Percentiles rank a stretch among this genome's conserved stretches.
Conservation (phyloP, 2,797 vertebrate genomes). For the Rhadinocentrus ornatus region DNA sequence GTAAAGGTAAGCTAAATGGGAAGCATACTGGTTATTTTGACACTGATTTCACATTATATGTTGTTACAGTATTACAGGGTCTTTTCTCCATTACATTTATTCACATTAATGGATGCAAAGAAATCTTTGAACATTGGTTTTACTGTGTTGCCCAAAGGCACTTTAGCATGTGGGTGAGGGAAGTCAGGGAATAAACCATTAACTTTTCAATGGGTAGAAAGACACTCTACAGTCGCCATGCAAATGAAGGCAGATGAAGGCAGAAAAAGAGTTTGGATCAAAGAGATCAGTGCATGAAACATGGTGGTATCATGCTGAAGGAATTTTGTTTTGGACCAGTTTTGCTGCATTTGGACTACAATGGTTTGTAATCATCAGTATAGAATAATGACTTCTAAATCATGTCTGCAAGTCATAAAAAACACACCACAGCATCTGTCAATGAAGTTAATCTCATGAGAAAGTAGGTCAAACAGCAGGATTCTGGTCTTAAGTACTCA, state of each 20-base stretch:
- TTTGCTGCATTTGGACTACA: not conserved
- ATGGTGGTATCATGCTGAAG: not conserved
- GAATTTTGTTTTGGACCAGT: conserved; percentile 1
- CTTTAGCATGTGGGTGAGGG: not conserved
- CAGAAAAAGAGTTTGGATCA: not conserved
- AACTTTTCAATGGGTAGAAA: not conserved
- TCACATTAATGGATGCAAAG: no score
- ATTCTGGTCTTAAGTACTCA: not conserved
- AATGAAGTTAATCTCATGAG: not conserved
- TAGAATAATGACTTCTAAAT: not conserved
- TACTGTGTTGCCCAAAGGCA: not conserved
- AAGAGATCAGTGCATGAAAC: not conserved
- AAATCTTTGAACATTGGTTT: no score
- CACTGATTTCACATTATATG: no score
- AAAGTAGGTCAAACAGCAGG: conserved; percentile 11
- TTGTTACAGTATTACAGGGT: no score
- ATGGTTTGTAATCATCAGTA: not conserved
- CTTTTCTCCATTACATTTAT: not conserved
- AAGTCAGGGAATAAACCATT: not conserved
- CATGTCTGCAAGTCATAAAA: not conserved
- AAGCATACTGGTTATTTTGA: no score
- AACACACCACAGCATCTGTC: conserved; percentile 2
- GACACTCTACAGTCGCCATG: not conserved
- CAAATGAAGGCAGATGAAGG: not conserved
- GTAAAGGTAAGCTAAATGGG: no score